A percentile compares a stretch with the other conserved stretches of the same genome.
Conservation (phyloP, 2,888 invertebrate genomes). For the Phaedon cochleariae region DNA sequence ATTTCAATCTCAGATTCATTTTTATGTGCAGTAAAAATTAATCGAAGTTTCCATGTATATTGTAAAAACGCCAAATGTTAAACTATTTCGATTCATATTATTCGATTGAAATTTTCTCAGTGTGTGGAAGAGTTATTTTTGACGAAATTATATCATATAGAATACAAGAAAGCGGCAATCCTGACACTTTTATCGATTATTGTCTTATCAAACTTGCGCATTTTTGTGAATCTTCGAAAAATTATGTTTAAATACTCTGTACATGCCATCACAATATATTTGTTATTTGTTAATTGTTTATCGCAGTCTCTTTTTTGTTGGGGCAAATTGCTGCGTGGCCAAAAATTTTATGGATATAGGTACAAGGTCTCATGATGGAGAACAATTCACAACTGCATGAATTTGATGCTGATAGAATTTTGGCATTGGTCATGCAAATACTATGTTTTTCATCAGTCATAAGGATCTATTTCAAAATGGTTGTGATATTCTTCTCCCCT, state of each 20-base stretch:
- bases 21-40: no score
- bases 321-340: conserved; percentile 53
- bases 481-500: neutral
- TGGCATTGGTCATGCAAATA: neutral
- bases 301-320: conserved; percentile 63
- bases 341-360: conserved; percentile 24
- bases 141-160: no score
- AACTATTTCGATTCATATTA: no score
- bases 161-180: no score
- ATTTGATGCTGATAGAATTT: neutral
- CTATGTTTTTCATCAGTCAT: neutral
- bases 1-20: no score
- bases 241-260: conserved; percentile 24
- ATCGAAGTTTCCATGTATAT: no score
- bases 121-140: no score
- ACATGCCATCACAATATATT: conserved; percentile 61
- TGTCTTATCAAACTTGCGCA: no score
- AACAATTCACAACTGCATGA: conserved; percentile 1
- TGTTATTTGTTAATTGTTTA: conserved; percentile 63
- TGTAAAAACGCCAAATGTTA: no score
- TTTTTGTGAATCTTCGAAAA: no score
- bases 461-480: neutral
- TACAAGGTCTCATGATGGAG: neutral
- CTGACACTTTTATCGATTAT: no score
- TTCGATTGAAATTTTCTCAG: no score